phyloP scores from a whole-genome alignment of 2,888 invertebrate species.

The Parascotia fuliginaria region DNA sequence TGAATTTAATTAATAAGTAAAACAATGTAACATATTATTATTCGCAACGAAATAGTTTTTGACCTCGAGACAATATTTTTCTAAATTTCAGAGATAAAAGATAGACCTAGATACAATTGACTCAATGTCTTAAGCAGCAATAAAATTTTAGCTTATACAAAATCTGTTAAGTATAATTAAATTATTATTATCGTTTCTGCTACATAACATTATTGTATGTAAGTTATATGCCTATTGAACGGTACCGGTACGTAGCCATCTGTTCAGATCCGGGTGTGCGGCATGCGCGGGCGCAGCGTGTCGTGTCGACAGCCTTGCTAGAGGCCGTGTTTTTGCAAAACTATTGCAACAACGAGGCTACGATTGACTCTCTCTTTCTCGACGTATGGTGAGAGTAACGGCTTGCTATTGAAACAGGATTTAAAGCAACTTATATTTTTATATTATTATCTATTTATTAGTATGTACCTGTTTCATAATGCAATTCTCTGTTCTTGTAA shows the following conservation, averaged over 20 bases:
- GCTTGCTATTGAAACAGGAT: constrained; percentile 38
- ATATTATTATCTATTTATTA: constrained; percentile 11
- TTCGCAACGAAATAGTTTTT: too few species aligned
- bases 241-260: constrained; percentile 25
- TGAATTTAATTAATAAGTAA: too few species aligned
- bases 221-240: constrained; percentile 12
- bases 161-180: too few species aligned
- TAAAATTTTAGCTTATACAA: too few species aligned
- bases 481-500: neutral
- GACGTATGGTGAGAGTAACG: constrained; percentile 54
- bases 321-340: constrained; percentile 76
- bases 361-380: constrained; percentile 65
- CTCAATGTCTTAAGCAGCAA: too few species aligned
- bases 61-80: too few species aligned
- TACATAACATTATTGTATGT: neutral
- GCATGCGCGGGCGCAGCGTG: constrained; percentile 31
- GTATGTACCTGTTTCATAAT: constrained; percentile 3
- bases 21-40: too few species aligned
- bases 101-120: too few species aligned
- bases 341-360: constrained; percentile 67
- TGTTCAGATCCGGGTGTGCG: constrained; percentile 57
- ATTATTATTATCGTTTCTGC: too few species aligned
- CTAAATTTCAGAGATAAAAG: too few species aligned
- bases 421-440: constrained; percentile 25
- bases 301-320: constrained; percentile 72